Base-by-base conservation (phyloP, 2,888 invertebrate species). In the Dioctria rufipes region DNA sequence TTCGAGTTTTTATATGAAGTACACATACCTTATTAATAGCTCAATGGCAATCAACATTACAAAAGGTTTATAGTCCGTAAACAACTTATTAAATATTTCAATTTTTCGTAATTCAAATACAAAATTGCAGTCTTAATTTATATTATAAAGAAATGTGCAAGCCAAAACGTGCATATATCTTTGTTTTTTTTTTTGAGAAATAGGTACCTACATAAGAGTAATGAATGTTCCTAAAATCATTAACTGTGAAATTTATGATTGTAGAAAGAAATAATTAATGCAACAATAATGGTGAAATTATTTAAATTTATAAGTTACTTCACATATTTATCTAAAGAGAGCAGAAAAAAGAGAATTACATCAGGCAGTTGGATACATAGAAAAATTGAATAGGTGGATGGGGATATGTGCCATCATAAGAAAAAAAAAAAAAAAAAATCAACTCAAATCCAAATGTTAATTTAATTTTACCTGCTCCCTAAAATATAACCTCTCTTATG, bases 211-310 rank as follows among this genome's bases (percentile, higher is more conserved):
- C 25, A 25, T 25, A 25, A 25, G 2, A 25, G 25, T 25, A 46
- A 46, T 46, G 8, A 46, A 46, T 46, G 46, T 5, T 46, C 46
- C 5, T 46, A 46, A 46, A 46, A 46, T 67, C 25, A 6, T 43
- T 5, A 8, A 46, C 43, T 67, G 67, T 67, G 67, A 67, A 67
- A 67, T 67, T 43, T 46, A 67, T 67, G 42, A 67, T 13, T 58
- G 58, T 8, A 2, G 46, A 46, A 46, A 8, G 46, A 46, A 46
- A 6, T 46, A 1, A 6, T 8, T 6, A 46, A 46, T 66, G 11
- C 25, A 25, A 25, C 25, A 25, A 8, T 58, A 67, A 67, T 46
- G 43, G 43, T 42, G 43, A 67, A 43, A 67, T 67, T 67, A 67
- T 67, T 67, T 67, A 67, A 25, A 46, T 43, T 67, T 46, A 25